Conservation (phyloP, 2,797 vertebrate species). For the Onychomys leucogaster region DNA sequence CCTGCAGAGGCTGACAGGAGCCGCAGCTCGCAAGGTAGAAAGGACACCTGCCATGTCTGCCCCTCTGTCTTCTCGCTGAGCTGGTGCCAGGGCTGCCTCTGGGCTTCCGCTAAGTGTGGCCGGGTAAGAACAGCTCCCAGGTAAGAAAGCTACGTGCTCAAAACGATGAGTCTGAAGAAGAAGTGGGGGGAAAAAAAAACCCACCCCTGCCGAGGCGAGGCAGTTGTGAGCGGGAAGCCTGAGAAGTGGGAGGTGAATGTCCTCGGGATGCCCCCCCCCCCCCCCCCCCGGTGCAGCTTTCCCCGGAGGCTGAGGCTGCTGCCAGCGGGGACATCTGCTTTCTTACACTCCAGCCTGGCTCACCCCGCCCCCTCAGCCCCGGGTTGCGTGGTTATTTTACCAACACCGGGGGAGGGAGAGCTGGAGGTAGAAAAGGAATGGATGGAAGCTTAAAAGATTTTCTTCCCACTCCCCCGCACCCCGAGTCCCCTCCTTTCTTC, state of each 20-base stretch:
- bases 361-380: conserved; percentile 81
- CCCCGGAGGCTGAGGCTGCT: conserved; percentile 83
- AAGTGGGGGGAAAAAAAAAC: conserved; percentile 2
- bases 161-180: conserved; percentile 75
- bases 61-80: conserved; percentile 32
- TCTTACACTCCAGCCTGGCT: conserved; percentile 82
- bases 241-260: conserved; percentile 81
- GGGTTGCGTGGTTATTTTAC: conserved; percentile 83
- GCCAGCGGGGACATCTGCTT: conserved; percentile 88
- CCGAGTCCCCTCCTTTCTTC: conserved; percentile 71
- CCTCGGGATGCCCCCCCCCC: conserved; percentile 74
- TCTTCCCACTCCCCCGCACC: conserved; percentile 60
- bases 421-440: conserved; percentile 66
- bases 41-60: conserved; percentile 34
- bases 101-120: conserved; percentile 78
- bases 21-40: background rate
- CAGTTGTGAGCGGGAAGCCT: conserved; percentile 84
- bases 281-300: conserved; percentile 74
- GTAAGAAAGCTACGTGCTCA: conserved; percentile 79
- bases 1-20: conserved; percentile 29
- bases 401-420: conserved; percentile 77
- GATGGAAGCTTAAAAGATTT: conserved; percentile 70
- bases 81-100: conserved; percentile 67
- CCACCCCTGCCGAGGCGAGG: conserved; percentile 81
- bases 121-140: conserved; percentile 81